These are phyloP conservation scores for Acrossocheilus wenchowensis DNA, from an alignment of 2,797 vertebrate species.

Conservation along the genomic window DNA sequence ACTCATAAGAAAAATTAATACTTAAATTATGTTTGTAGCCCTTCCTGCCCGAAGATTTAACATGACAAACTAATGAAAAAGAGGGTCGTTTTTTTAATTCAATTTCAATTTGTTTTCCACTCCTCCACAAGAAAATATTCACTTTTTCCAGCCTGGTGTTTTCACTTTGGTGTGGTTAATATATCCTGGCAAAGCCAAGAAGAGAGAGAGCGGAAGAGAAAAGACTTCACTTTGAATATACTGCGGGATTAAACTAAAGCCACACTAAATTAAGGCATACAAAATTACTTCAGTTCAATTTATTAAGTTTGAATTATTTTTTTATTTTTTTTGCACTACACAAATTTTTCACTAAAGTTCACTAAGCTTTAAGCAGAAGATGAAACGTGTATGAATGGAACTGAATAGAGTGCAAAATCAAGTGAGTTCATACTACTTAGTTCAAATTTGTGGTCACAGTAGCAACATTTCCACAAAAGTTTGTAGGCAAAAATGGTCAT, in stretches of 20 bases:
- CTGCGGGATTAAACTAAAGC: conserved; percentile 11
- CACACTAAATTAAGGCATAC: neutral
- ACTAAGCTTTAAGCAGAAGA: neutral
- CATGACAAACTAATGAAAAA: conserved; percentile 56
- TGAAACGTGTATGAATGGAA: neutral
- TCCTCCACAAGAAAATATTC: conserved; percentile 54
- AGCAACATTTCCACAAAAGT: neutral
- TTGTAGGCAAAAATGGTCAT: neutral
- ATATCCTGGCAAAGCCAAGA: conserved; percentile 53
- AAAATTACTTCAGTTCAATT: neutral
- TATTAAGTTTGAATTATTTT: neutral
- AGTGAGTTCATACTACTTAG: conserved; percentile 43
- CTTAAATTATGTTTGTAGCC: conserved; percentile 38
- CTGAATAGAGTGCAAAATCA: neutral
- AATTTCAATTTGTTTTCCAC: conserved; percentile 63
- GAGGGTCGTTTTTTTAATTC: conserved; percentile 61
- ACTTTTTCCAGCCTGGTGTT: conserved; percentile 64
- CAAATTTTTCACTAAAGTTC: neutral
- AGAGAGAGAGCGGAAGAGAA: conserved; percentile 26
- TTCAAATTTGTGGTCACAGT: neutral
- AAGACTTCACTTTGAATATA: conserved; percentile 50
- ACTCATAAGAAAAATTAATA: conserved; percentile 19
- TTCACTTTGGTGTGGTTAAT: conserved; percentile 60
- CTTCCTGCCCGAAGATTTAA: conserved; percentile 43
- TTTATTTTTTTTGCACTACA: neutral